Evolutionary conservation across 2,797 vertebrate genomes (phyloP).

Genomic region (Cyprinodon diabolis): DNA sequence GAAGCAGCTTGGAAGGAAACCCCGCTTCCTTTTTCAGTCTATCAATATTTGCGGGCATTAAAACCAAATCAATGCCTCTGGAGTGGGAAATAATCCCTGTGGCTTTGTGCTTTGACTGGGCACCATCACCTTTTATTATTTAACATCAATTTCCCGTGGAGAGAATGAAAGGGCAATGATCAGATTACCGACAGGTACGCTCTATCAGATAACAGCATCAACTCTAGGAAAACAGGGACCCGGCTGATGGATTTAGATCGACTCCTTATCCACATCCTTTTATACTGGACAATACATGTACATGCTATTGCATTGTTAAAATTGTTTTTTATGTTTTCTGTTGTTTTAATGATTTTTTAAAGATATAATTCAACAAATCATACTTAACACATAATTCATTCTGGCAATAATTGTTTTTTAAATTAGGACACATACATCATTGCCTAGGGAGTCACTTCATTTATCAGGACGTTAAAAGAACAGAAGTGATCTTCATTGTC

Average conservation of each 20-base stretch:
- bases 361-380: not conserved
- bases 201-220: slow-evolving; percentile 65
- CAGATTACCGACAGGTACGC: slow-evolving; percentile 69
- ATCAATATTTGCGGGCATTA: slow-evolving; percentile 75
- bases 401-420: not conserved
- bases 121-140: slow-evolving; percentile 71
- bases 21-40: slow-evolving; percentile 40
- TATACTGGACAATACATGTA: slow-evolving; percentile 27
- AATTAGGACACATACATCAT: not conserved
- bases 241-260: slow-evolving; percentile 24
- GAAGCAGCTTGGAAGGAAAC: slow-evolving; percentile 18
- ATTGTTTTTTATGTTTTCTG: not conserved
- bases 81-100: slow-evolving; percentile 67
- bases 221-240: slow-evolving; percentile 42
- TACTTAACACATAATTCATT: not conserved
- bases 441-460: not conserved
- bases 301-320: not conserved
- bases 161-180: slow-evolving; percentile 69
- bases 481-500: no score
- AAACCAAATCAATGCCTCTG: slow-evolving; percentile 74
- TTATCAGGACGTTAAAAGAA: no score
- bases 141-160: slow-evolving; percentile 64
- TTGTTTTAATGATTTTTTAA: not conserved
- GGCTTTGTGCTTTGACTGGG: slow-evolving; percentile 65
- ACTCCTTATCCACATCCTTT: slow-evolving; percentile 27